Conservation (phyloP, 2,113 vertebrate genomes). For the Myrmecobius fasciatus region DNA sequence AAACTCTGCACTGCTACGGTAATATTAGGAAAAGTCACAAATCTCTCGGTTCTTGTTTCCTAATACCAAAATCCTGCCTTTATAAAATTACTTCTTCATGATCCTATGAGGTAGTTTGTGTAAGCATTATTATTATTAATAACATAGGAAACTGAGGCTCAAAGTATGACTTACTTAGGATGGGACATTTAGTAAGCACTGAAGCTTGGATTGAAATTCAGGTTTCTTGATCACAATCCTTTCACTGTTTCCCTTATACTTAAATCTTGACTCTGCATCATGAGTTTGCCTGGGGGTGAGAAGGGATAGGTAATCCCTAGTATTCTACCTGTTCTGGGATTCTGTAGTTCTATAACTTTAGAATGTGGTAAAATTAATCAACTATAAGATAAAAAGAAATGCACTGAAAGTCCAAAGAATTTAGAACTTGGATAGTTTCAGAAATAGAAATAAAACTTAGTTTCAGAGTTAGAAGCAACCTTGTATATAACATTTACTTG, state of each 20-base stretch:
- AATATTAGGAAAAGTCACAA: neutral
- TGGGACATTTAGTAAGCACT: neutral
- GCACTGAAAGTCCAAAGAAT: neutral
- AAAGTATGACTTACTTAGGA: neutral
- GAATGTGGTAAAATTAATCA: neutral
- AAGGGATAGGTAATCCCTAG: neutral
- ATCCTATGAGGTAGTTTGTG: neutral
- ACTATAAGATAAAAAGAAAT: neutral
- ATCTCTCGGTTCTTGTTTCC: neutral
- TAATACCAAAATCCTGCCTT: neutral
- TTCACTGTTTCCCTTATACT: neutral
- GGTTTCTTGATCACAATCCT: neutral
- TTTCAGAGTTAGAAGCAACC: neutral
- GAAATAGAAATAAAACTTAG: too few relatives aligned
- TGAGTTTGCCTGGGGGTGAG: neutral
- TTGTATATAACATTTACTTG: neutral
- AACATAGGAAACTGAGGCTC: neutral
- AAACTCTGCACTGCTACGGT: neutral
- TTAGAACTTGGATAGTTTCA: too few relatives aligned
- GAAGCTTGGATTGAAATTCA: neutral
- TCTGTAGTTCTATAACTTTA: neutral
- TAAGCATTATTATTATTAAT: neutral
- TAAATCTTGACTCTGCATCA: neutral
- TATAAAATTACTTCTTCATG: neutral
- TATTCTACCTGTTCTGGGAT: neutral